Percentiles rank a stretch among this genome's conserved stretches.
These are phyloP conservation scores for Synergus gifuensis DNA, from an alignment of 2,888 invertebrate genomes.

Conservation along the genomic window DNA sequence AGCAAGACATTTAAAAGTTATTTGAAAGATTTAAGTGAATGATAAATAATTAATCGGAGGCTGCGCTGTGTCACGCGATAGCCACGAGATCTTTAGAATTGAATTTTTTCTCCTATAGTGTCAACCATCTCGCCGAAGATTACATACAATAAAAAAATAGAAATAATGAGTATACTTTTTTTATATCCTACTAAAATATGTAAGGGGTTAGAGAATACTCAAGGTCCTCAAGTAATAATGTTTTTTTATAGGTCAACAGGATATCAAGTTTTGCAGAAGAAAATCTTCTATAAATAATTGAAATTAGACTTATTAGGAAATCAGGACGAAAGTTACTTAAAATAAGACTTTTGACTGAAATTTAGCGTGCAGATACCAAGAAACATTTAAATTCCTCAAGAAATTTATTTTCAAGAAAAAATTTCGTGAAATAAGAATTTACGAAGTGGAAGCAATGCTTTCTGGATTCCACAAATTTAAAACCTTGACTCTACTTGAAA, in stretches of 20 bases:
- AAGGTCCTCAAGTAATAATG: neutral
- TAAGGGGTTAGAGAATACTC: neutral
- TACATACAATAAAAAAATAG: neutral
- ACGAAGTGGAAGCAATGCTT: neutral
- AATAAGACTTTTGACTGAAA: too few species aligned
- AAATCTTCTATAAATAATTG: too few species aligned
- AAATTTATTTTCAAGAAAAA: neutral
- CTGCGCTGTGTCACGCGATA: constrained; percentile 18
- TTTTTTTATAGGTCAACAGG: too few species aligned
- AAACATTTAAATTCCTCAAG: too few species aligned
- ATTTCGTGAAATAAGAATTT: neutral
- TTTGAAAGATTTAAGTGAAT: too few species aligned
- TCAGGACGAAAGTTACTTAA: too few species aligned
- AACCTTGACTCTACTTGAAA: neutral
- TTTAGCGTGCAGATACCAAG: too few species aligned
- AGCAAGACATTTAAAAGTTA: too few species aligned
- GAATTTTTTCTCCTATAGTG: constrained; percentile 1
- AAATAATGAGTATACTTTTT: neutral
- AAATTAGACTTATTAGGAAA: too few species aligned
- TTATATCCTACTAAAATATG: neutral
- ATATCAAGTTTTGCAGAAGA: too few species aligned
- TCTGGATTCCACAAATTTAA: neutral
- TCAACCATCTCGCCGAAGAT: neutral
- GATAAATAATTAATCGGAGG: constrained; percentile 33
- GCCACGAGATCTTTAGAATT: constrained; percentile 15